Conservation (phyloP, 2,888 invertebrate species). For the Ectemnius continuus region DNA sequence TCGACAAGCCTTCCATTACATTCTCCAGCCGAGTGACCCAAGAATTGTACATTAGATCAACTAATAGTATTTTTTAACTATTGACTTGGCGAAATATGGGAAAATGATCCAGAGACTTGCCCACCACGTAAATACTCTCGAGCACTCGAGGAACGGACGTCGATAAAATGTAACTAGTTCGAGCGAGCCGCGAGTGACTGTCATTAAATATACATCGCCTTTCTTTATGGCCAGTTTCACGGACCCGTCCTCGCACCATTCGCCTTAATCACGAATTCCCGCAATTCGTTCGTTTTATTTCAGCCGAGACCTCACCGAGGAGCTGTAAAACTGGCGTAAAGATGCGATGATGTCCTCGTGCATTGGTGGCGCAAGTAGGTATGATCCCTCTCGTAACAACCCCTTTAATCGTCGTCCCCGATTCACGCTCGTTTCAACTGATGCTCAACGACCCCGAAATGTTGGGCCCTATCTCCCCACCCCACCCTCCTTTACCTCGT, state of each 20-base stretch:
- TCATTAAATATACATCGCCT: constrained; percentile 59
- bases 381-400: constrained; percentile 36
- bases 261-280: constrained; percentile 15
- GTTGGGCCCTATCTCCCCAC: constrained; percentile 47
- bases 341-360: constrained; percentile 41
- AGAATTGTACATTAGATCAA: no score
- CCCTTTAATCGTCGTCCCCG: constrained; percentile 31
- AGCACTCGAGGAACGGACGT: constrained; percentile 35
- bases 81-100: no score
- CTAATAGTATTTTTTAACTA: no score
- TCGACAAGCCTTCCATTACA: neutral
- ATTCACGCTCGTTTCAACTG: constrained; percentile 62
- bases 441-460: constrained; percentile 57
- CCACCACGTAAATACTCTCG: constrained; percentile 8
- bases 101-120: no score
- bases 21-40: neutral
- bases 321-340: constrained; percentile 65
- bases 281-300: no score
- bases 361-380: constrained; percentile 18
- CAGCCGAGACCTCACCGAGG: constrained; percentile 37
- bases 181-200: constrained; percentile 46
- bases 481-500: constrained; percentile 35
- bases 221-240: constrained; percentile 60
- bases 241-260: constrained; percentile 38
- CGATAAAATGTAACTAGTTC: constrained; percentile 63